phyloP scores from a whole-genome alignment of 2,888 invertebrate species.

The Neocrepidodera transversa region DNA sequence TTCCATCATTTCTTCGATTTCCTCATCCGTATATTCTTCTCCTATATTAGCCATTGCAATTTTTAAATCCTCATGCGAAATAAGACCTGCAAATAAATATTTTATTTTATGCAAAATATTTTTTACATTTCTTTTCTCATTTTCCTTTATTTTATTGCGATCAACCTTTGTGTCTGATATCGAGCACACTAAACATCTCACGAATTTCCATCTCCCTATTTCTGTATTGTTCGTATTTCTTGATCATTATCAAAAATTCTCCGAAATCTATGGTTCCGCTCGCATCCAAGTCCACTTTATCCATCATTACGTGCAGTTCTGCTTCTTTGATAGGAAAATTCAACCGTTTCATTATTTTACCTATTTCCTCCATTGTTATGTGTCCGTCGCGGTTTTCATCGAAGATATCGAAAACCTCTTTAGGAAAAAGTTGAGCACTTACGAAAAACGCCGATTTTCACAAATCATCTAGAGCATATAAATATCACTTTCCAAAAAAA shows the following conservation, averaged over 20 bases:
- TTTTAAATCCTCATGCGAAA: conserved; percentile 4
- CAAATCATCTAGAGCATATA: too few relatives aligned
- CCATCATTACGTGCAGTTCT: not conserved
- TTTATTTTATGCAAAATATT: conserved; percentile 1
- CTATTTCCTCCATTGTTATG: conserved; percentile 4
- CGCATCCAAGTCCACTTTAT: conserved; percentile 12
- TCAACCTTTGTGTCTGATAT: conserved; percentile 15
- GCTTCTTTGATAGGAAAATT: not conserved
- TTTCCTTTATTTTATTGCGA: not conserved
- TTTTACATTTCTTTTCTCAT: not conserved
- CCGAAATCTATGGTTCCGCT: conserved; percentile 18
- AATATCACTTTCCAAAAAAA: too few relatives aligned
- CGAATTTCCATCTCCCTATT: conserved; percentile 8
- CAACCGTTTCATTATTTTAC: not conserved
- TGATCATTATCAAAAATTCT: conserved; percentile 22
- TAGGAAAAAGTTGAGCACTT: too few relatives aligned
- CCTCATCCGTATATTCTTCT: not conserved
- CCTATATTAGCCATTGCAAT: conserved; percentile 8
- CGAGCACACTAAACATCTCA: conserved; percentile 11
- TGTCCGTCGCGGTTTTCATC: conserved; percentile 10
- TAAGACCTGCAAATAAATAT: not conserved
- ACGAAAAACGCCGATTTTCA: too few relatives aligned
- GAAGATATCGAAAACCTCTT: conserved; percentile 14
- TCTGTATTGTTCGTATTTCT: not conserved
- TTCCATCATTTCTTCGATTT: conserved; percentile 18